phyloP scores from a whole-genome alignment of 1,140 invertebrate genomes.

The Drosophila nebulosa region DNA sequence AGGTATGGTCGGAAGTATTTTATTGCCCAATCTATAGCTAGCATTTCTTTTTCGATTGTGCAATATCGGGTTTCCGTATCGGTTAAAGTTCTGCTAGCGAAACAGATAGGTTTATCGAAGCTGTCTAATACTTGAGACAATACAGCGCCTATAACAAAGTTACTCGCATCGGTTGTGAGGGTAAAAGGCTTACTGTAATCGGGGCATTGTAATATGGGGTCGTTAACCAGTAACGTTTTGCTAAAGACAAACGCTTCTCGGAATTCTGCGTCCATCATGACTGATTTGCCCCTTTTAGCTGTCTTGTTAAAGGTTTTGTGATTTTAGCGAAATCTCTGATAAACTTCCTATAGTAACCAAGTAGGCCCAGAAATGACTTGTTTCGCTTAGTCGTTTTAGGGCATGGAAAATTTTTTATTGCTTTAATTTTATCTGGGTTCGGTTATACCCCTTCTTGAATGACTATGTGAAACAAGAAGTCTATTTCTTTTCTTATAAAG shows the following conservation, averaged over 20 bases:
- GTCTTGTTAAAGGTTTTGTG: neutral
- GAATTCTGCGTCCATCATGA: neutral
- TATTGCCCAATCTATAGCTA: too few species aligned
- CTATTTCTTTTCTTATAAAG: neutral
- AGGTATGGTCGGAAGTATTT: too few species aligned
- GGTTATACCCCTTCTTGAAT: neutral
- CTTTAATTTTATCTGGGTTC: neutral
- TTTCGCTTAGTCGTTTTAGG: neutral
- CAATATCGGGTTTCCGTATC: neutral
- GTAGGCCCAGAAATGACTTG: too few species aligned
- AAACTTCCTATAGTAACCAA: too few species aligned
- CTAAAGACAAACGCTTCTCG: neutral
- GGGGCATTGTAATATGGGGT: neutral
- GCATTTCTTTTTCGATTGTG: too few species aligned
- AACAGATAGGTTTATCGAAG: neutral
- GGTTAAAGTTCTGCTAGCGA: neutral
- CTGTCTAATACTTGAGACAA: neutral
- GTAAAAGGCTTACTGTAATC: neutral
- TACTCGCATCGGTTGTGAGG: neutral
- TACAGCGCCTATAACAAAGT: neutral
- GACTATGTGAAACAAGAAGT: neutral
- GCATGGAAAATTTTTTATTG: neutral
- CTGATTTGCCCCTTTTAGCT: neutral
- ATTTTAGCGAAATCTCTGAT: neutral
- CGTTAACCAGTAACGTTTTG: neutral